Evolutionary conservation across 2,888 invertebrate genomes (phyloP), one percentile per base, ranked within the genome.

Genomic region (Drosophila barbarae): DNA sequence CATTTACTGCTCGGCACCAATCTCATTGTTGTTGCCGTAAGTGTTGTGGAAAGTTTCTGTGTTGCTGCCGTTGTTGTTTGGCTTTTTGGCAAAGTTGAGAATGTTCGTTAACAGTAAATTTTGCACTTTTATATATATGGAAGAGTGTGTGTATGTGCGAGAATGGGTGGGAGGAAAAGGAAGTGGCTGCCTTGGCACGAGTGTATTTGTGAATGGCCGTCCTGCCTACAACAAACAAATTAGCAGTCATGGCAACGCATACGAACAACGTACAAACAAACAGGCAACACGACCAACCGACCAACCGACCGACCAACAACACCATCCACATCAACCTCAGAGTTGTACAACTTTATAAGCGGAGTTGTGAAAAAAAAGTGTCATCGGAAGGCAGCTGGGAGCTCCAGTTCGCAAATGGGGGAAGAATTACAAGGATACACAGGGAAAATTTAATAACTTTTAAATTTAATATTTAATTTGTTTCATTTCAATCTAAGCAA

Each of bases 11-110:
- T 65, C 36, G 58, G 58, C 58, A 44, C 68, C 68, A 55, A 30
- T 39, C 51, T 55, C 76, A 74, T 76, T 81, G 81, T 82, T 82
- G 77, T 79, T 85, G 76, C 66, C 71, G 72, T 72, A 79, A 80
- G 77, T 84, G 77, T 72, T 82, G 72, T 79, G 74, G 71, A 81
- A 84, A 82, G 76, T 85, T 83, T 83, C 71, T 80, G 84, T 83
- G 84, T 80, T 82, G 80, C 69, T 80, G 81, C 74, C 77, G 70
- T 76, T 76, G 80, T 81, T 81, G 79, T 84, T 84, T 81, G 85
- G 79, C 83, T 85, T 85, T 84, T 84, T 84, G 80, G 80, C 83
- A 73, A 82, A 77, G 80, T 79, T 82, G 77, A 84, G 76, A 81
- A 80, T 79, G 77, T 77, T 72, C 77, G 82, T 82, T 82, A 82